A percentile compares a stretch with the other conserved stretches of the same genome.
These are phyloP conservation scores for Eristalinus sepulchralis DNA, from an alignment of 2,888 invertebrate species.

Conservation along the genomic window DNA sequence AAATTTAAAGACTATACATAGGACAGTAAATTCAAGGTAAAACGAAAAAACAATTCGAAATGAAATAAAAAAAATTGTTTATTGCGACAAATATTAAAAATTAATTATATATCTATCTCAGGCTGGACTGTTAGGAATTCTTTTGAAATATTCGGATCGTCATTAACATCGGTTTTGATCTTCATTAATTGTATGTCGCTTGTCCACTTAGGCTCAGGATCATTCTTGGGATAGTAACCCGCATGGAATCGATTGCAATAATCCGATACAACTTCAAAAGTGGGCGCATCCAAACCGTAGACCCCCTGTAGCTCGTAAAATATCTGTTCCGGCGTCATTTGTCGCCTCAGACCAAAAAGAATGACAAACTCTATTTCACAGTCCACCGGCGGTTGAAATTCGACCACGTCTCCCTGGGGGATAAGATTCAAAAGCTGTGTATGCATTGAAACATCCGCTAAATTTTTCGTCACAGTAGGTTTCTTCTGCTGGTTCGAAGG, in stretches of 20 bases:
- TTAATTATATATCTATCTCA: not conserved
- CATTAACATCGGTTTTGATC: not conserved
- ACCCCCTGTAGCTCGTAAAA: not conserved
- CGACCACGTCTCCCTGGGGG: not conserved
- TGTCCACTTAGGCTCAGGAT: not conserved
- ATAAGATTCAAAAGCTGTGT: not conserved
- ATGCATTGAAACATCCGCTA: not conserved
- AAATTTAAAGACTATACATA: too few relatives aligned
- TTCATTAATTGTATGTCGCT: not conserved
- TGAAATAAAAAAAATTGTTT: too few relatives aligned
- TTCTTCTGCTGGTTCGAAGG: not conserved
- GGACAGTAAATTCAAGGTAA: too few relatives aligned
- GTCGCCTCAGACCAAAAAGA: not conserved
- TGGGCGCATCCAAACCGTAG: not conserved
- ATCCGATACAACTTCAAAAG: not conserved
- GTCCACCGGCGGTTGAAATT: not conserved
- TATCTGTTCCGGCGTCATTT: not conserved
- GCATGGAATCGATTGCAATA: not conserved
- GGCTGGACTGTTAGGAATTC: not conserved
- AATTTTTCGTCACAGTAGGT: not conserved
- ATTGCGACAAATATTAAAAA: not conserved
- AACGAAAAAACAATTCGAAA: too few relatives aligned
- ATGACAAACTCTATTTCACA: not conserved
- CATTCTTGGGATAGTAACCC: not conserved
- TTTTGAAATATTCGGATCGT: not conserved